Conservation (phyloP, 2,888 invertebrate species). For the Zaprionus lineosus region DNA sequence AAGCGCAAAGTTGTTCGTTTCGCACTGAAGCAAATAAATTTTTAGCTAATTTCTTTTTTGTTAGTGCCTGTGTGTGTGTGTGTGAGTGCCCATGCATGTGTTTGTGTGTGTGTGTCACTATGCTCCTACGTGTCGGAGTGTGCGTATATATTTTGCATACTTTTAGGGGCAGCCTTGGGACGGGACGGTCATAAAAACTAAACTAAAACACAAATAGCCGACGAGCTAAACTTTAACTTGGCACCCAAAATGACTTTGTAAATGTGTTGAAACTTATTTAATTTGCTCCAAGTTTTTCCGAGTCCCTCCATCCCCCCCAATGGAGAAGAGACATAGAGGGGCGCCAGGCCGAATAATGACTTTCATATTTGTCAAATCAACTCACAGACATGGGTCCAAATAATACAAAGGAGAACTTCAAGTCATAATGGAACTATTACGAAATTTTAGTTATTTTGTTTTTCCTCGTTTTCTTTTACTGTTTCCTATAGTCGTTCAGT, state of each 20-base stretch:
- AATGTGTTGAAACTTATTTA: constrained; percentile 77
- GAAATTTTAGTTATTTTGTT: constrained; percentile 7
- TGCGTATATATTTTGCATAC: constrained; percentile 62
- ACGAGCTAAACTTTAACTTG: constrained; percentile 51
- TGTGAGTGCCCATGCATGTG: constrained; percentile 19
- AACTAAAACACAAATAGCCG: constrained; percentile 70
- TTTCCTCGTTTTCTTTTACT: neutral
- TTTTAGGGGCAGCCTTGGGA: neutral
- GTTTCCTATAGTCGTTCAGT: too few species aligned
- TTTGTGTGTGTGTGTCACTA: neutral
- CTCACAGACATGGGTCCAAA: constrained; percentile 15
- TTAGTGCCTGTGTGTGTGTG: constrained; percentile 7
- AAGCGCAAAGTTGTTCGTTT: constrained; percentile 65
- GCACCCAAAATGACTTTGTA: constrained; percentile 72
- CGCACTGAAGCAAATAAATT: constrained; percentile 63
- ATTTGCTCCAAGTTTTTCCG: constrained; percentile 63
- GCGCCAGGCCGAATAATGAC: constrained; percentile 38
- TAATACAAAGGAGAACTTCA: constrained; percentile 3
- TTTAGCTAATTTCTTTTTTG: constrained; percentile 66
- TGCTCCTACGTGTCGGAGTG: too few species aligned
- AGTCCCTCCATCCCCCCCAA: too few species aligned
- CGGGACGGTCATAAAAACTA: constrained; percentile 57
- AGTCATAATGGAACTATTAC: constrained; percentile 33
- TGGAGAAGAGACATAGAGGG: constrained; percentile 13
- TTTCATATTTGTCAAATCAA: constrained; percentile 52